Base-by-base conservation (phyloP, 2,888 invertebrate species). In the Mythimna impura region DNA sequence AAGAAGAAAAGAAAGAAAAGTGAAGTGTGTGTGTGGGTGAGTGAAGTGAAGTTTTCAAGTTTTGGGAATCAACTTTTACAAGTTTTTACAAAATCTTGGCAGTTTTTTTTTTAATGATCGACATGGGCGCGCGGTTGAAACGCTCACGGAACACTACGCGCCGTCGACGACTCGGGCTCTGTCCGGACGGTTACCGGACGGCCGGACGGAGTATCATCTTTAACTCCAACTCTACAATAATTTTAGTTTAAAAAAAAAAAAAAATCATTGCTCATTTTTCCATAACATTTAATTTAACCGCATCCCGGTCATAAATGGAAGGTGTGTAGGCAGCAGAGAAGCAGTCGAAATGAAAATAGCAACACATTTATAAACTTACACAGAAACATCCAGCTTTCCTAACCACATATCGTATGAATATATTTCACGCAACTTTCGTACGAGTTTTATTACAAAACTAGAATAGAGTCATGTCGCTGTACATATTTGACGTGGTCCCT, bases 361-460 rank as follows among this genome's bases (percentile, higher is more conserved):
- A 34, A 57, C n/a, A 57, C 30, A 55, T 14, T 14, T 9, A 43
- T 22, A 22, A 73, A 71, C 52, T 61, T 61, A 52, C 65, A 40
- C 14, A 65, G 22, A 12, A 50, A 50, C 61, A 63, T 63, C 43
- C 68, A 57, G 34, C 25, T 52, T 62, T 7, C 8, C 50, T 50
- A 76, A 50, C 60, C 30, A 65, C 54, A 71, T 25, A 71, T 36
- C 40, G 63, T 50, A 64, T 71, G 76, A 78, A 78, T 78, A 62
- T 72, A 76, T 78, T 78, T 62, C 34, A 57, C 50, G 57, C 20
- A 62, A 66, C 60, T 78, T 64, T 71, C n/a, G 9, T 30, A 50
- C 20, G 54, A 78, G 70, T 78, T 75, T 52, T 75, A 78, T 71
- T 58, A 71, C 34, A 65, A 72, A 70, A 78, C 40, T 61, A 50